Evolutionary conservation across 2,113 vertebrate genomes (phyloP), one percentile per base, ranked within the genome.

Genomic region (Mustela nigripes): DNA sequence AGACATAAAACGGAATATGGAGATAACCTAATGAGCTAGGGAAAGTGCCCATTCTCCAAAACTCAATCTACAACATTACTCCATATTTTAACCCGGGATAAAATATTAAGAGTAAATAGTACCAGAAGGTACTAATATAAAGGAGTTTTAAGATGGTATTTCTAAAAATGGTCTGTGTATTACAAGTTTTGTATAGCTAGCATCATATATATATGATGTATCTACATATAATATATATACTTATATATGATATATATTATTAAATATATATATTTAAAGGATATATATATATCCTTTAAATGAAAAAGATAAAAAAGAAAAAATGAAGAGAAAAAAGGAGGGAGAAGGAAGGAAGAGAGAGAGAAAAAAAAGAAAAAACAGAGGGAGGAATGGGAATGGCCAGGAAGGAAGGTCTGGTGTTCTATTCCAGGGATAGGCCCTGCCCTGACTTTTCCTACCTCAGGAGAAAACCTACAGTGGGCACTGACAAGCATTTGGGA

Each of bases 151-250:
- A 48, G 69, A 16, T 42, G 39, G 22, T 74, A 67, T 79, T 95
- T 86, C 88, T 89, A 91, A 63, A 69, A 82, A 90, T 7, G 15
- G 48, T 84, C 74, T 69, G 62, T 67, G 62, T 67, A 94, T 93
- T 87, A 79, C 48, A 90, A 97, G 60, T 92, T 94, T 78, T 92
- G 78, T 22, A 80, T 15, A 82, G 62, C 58, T 4, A 93, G 18
- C 21, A 86, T n/a, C 96, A 94, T 89, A 56, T 60, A 60, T 22
- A 22, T 22, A 60, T 60, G 53, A 56, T 56, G 53, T 56, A 56
- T 18, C 18, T 56, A 18, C 16, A 18, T 18, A 18, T 16, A 56
- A 56, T 5, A 53, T 53, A 53, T 56, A 56, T 6, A 56, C 4
- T 56, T 56, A 56, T 56, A 56, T 18, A 56, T 56, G 5, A 18